phyloP scores from a whole-genome alignment of 2,888 invertebrate genomes.

The Hydrotaea cyrtoneurina region DNA sequence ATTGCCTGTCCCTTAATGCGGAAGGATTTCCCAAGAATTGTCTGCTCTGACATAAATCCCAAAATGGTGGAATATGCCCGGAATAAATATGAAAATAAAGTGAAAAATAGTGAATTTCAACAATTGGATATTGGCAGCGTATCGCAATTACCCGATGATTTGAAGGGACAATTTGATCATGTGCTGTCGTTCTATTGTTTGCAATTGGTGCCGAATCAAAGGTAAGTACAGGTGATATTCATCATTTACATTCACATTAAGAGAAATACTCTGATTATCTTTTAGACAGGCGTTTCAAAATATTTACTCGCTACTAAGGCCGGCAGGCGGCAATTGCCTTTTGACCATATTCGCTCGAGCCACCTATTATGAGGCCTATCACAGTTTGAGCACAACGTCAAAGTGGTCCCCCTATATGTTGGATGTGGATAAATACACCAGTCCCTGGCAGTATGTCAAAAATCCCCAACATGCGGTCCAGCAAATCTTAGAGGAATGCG shows the following conservation, averaged over 20 bases:
- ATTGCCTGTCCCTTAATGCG: constrained; percentile 85
- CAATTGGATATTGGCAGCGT: constrained; percentile 82
- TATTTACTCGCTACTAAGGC: background rate
- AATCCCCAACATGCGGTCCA: background rate
- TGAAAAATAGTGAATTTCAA: constrained; percentile 77
- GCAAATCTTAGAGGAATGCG: background rate
- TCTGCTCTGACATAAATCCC: constrained; percentile 87
- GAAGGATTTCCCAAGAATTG: constrained; percentile 81
- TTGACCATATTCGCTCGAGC: background rate
- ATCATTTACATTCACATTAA: too few species aligned
- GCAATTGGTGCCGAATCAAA: constrained; percentile 84
- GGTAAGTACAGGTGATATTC: background rate
- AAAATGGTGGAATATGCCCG: constrained; percentile 87
- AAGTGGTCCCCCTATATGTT: constrained; percentile 12
- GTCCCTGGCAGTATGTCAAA: constrained; percentile 16
- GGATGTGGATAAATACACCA: constrained; percentile 10
- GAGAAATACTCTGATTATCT: too few species aligned
- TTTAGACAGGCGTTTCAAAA: constrained; percentile 29
- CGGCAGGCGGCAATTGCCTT: constrained; percentile 8
- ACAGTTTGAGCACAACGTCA: background rate
- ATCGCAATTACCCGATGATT: constrained; percentile 80
- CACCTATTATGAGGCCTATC: constrained; percentile 19
- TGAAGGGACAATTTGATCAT: constrained; percentile 84
- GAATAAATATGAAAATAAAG: constrained; percentile 80
- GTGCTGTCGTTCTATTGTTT: constrained; percentile 89